Conservation (phyloP, 2,797 vertebrate genomes). For the Notolabrus celidotus region DNA sequence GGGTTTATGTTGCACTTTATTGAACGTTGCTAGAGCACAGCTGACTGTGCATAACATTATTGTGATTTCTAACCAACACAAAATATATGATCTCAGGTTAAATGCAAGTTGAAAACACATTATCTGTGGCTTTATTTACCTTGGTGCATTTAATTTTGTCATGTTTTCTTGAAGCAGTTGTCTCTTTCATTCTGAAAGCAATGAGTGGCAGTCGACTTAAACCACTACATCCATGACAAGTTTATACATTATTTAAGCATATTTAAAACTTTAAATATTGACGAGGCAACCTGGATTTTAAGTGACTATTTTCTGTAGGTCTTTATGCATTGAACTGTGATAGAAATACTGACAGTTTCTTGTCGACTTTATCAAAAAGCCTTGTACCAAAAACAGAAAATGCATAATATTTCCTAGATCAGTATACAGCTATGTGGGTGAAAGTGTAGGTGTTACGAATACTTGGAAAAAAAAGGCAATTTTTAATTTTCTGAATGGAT, state of each 20-base stretch:
- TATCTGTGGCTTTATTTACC: not conserved
- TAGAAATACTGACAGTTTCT: constrained; percentile 2
- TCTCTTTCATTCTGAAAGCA: not conserved
- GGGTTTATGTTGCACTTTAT: not conserved
- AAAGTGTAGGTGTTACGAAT: constrained; percentile 18
- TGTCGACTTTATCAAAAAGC: not conserved
- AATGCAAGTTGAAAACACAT: not conserved
- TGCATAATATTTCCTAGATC: constrained; percentile 5
- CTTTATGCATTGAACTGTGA: not conserved
- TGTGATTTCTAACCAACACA: no score
- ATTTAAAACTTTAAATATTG: constrained; percentile 19
- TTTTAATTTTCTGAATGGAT: not conserved
- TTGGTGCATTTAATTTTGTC: not conserved
- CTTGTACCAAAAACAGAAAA: constrained; percentile 8
- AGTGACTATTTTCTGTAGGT: not conserved
- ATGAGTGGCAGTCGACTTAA: not conserved
- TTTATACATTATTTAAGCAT: not conserved
- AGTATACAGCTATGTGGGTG: not conserved
- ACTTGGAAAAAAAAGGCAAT: not conserved
- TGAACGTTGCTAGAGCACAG: not conserved
- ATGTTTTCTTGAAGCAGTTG: not conserved
- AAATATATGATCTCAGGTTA: not conserved
- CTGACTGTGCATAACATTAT: not conserved
- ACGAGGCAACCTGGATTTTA: not conserved
- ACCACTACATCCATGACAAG: not conserved